Percentiles rank a stretch among this genome's conserved stretches.
These are phyloP conservation scores for Plusia festucae DNA, from an alignment of 2,888 invertebrate genomes.

Conservation along the genomic window DNA sequence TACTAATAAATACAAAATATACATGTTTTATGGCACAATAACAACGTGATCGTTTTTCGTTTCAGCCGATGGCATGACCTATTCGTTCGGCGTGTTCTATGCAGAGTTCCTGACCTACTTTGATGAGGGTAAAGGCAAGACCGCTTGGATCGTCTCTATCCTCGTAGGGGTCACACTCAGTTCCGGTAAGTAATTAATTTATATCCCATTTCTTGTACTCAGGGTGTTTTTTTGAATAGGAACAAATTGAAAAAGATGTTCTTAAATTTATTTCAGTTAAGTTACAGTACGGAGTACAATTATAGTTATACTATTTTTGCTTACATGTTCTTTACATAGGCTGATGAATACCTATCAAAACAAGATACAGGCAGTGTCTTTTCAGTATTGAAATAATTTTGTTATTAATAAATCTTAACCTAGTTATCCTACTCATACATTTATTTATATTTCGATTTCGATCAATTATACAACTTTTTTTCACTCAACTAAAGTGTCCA, in stretches of 20 bases:
- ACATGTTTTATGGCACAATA: conserved; percentile 30
- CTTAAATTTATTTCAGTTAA: no score
- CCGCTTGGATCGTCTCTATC: conserved; percentile 98
- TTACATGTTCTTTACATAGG: no score
- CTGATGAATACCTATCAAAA: no score
- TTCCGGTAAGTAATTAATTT: conserved; percentile 94
- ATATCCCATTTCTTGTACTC: conserved; percentile 17
- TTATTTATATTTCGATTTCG: no score
- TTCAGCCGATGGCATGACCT: conserved; percentile 99
- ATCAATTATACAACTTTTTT: no score
- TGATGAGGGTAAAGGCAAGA: conserved; percentile 94
- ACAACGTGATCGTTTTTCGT: conserved; percentile 64
- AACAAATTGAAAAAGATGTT: background rate
- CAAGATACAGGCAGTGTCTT: no score
- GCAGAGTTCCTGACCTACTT: conserved; percentile 96
- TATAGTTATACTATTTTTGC: no score
- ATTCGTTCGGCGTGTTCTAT: conserved; percentile 98
- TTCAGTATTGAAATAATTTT: no score
- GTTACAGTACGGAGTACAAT: no score
- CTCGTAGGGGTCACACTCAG: conserved; percentile 98
- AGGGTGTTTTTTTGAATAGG: background rate
- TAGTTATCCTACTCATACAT: no score
- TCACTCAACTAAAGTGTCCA: no score
- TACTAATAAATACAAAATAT: background rate
- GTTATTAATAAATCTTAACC: no score